Percentiles rank a stretch among this genome's conserved stretches.
phyloP scores from a whole-genome alignment of 2,888 invertebrate species.

The Azorinus chamasolen region DNA sequence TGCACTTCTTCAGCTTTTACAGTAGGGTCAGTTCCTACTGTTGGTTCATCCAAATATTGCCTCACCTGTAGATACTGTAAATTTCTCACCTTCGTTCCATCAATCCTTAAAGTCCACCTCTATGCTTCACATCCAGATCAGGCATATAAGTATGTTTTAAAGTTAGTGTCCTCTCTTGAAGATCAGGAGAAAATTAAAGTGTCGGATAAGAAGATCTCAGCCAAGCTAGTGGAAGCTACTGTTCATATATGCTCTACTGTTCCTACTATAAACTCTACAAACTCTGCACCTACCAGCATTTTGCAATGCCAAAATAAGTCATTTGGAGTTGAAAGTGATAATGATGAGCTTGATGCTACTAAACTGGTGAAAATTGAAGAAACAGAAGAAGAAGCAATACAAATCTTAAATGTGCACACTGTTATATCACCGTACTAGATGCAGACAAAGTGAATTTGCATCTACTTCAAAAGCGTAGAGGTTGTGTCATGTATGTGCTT shows the following conservation, averaged over 20 bases:
- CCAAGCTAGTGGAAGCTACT: slow-evolving; percentile 18
- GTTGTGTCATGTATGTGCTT: too few relatives aligned
- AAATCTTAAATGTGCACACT: too few relatives aligned
- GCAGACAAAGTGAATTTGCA: too few relatives aligned
- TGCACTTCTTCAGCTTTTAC: too few relatives aligned
- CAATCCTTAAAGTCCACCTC: slow-evolving; percentile 76
- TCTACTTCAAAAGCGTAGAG: too few relatives aligned
- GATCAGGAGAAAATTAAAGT: slow-evolving; percentile 65
- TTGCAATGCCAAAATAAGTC: neutral
- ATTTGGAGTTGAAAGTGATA: slow-evolving; percentile 42
- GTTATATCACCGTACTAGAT: too few relatives aligned
- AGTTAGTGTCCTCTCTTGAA: slow-evolving; percentile 65
- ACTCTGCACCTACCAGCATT: too few relatives aligned
- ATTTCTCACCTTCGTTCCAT: slow-evolving; percentile 75
- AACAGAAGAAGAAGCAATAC: too few relatives aligned
- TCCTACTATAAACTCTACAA: too few relatives aligned
- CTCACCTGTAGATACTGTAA: slow-evolving; percentile 81
- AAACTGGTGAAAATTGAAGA: too few relatives aligned
- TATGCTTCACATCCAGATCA: slow-evolving; percentile 72
- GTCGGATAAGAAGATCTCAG: slow-evolving; percentile 54
- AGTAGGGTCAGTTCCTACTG: too few relatives aligned
- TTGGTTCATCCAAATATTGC: slow-evolving; percentile 73
- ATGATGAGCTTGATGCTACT: slow-evolving; percentile 59
- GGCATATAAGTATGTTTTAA: slow-evolving; percentile 76
- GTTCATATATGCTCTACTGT: too few relatives aligned